These are phyloP conservation scores for Mellilla xanthometata DNA, from an alignment of 2,888 invertebrate genomes.

Conservation along the genomic window DNA sequence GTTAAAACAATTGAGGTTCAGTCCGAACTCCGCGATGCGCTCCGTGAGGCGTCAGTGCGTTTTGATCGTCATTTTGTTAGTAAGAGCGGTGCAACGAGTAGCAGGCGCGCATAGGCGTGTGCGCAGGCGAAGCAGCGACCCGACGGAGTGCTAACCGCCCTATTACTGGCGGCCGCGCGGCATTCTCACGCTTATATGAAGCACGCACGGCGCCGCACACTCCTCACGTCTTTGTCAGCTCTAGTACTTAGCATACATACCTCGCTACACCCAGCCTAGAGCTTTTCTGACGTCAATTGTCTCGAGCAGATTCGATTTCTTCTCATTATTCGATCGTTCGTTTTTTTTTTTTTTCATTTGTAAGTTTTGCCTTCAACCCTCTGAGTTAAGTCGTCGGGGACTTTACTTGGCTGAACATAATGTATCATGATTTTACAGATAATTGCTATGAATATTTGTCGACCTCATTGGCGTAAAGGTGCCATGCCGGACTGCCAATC, in stretches of 20 bases:
- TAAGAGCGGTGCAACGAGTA: slow-evolving; percentile 23
- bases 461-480: too few relatives aligned
- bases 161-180: slow-evolving; percentile 67
- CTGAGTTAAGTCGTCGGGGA: too few relatives aligned
- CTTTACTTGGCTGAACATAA: too few relatives aligned
- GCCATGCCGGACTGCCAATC: too few relatives aligned
- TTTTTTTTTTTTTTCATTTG: too few relatives aligned
- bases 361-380: too few relatives aligned
- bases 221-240: background rate
- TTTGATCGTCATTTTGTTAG: slow-evolving; percentile 53
- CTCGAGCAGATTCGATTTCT: too few relatives aligned
- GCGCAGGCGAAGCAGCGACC: slow-evolving; percentile 62
- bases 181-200: slow-evolving; percentile 18
- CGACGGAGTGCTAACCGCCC: slow-evolving; percentile 61
- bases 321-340: too few relatives aligned
- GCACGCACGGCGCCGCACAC: slow-evolving; percentile 5
- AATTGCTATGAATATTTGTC: too few relatives aligned
- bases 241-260: background rate
- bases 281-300: background rate
- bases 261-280: background rate
- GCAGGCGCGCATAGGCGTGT: slow-evolving; percentile 28
- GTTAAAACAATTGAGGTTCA: slow-evolving; percentile 20
- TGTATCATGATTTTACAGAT: too few relatives aligned
- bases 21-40: slow-evolving; percentile 18
- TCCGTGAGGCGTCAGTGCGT: slow-evolving; percentile 35